Base-by-base conservation (phyloP, 1,140 invertebrate genomes). In the Pectinophora gossypiella region DNA sequence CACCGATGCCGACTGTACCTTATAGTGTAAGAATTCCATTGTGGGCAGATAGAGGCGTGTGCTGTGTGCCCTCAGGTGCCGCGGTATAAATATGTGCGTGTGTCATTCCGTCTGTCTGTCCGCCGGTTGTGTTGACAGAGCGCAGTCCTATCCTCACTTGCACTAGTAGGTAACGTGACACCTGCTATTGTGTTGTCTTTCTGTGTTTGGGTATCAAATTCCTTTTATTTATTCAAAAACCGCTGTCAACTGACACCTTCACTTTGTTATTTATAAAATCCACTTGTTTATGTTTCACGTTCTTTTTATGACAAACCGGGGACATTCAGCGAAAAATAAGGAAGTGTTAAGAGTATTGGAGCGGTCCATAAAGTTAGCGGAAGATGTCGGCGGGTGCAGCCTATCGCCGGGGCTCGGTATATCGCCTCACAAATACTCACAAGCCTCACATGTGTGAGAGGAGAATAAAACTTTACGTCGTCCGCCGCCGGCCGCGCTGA, bases 101-200 rank as follows among this genome's bases (percentile, higher is more conserved):
- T 40, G 36, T 10, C 36, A 40, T 18, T 40, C 36, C 3, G 36
- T 40, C 36, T 40, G 36, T 40, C 16, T 40, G 36, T 40, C 36
- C 27, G 27, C n/a, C 27, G 27, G 9, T n/a, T 1, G 7, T 32
- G 27, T 32, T 32, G 6, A 32, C 9, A 32, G 9, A 32, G n/a
- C 27, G 9, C 27, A 32, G 27, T n/a, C 9, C 9, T 32, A 12
- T 9, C 2, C 27, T 32, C n/a, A n/a, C 27, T 12, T 32, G 9
- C 27, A n/a, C n/a, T 32, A n/a, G n/a, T n/a, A 32, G 27, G 27
- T 32, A 32, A 32, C 27, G 27, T 32, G 27, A 32, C n/a, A 32
- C 27, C 27, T 7, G 27, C 27, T 32, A 32, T 32, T 32, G 27
- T 32, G 9, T 23, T 5, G 22, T 5, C 4, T 23, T 10, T 32